These are phyloP conservation scores for Graphium colonna DNA, from an alignment of 2,888 invertebrate species.

Conservation along the genomic window DNA sequence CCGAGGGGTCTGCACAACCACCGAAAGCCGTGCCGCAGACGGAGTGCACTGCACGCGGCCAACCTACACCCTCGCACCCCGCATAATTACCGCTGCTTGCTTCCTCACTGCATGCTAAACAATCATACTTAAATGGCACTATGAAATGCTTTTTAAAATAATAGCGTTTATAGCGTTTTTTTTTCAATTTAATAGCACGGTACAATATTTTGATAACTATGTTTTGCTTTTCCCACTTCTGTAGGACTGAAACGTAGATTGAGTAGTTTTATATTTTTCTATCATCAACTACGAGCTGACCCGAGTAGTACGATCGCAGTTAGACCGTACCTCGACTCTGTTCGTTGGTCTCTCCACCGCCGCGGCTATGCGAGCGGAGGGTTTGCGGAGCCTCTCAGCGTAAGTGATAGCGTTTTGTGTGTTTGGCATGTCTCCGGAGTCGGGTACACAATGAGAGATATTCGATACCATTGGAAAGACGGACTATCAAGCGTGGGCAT, in stretches of 20 bases:
- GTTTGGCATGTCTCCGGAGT: constrained; percentile 85
- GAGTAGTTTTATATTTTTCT: constrained; percentile 64
- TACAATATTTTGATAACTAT: constrained; percentile 17
- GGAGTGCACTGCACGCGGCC: constrained; percentile 43
- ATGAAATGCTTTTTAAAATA: constrained; percentile 21
- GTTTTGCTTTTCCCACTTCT: constrained; percentile 35
- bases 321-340: constrained; percentile 38
- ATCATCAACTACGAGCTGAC: constrained; percentile 54
- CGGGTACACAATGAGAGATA: constrained; percentile 98
- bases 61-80: constrained; percentile 54
- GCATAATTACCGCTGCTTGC: constrained; percentile 49
- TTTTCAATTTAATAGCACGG: constrained; percentile 1
- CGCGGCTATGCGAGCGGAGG: constrained; percentile 45
- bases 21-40: constrained; percentile 61
- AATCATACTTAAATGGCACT: constrained; percentile 17
- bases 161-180: constrained; percentile 18
- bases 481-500: constrained; percentile 96
- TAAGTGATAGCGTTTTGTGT: constrained; percentile 80
- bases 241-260: constrained; percentile 33
- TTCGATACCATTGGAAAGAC: constrained; percentile 97
- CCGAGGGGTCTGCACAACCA: constrained; percentile 53
- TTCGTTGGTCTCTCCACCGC: constrained; percentile 46
- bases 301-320: constrained; percentile 33
- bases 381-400: constrained; percentile 69
- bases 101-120: constrained; percentile 21